Conservation (phyloP, 2,888 invertebrate species). For the Tetropium fuscum region DNA sequence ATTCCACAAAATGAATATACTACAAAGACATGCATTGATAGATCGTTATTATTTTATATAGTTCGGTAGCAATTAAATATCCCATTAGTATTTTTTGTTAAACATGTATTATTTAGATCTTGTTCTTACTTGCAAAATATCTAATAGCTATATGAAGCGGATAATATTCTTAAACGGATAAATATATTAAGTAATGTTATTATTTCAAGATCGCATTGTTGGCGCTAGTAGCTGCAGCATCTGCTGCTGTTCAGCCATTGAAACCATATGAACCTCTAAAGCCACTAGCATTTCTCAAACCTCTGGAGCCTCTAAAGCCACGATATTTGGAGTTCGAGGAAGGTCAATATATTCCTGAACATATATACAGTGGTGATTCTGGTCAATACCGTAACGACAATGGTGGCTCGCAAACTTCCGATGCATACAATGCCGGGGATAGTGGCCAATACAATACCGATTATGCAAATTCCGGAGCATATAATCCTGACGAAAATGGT, state of each 20-base stretch:
- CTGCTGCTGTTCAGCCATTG: constrained; percentile 3
- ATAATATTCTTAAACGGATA: too few species aligned
- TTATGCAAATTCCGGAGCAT: constrained; percentile 68
- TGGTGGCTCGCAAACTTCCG: too few species aligned
- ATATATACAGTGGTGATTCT: neutral
- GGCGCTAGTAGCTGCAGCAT: neutral
- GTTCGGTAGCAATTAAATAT: too few species aligned
- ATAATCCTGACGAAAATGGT: constrained; percentile 1
- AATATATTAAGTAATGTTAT: neutral
- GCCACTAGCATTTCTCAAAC: neutral
- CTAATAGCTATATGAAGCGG: too few species aligned
- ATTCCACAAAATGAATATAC: too few species aligned
- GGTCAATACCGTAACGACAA: too few species aligned
- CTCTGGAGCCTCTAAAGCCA: neutral
- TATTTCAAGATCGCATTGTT: constrained; percentile 8
- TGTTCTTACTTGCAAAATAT: neutral
- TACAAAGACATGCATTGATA: too few species aligned
- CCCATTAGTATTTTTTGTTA: too few species aligned
- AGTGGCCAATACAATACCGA: constrained; percentile 63
- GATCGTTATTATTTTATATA: too few species aligned
- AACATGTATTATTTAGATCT: neutral
- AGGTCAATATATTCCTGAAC: constrained; percentile 63
- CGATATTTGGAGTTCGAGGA: constrained; percentile 5
- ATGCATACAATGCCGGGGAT: constrained; percentile 14
- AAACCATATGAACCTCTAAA: neutral